These are phyloP conservation scores for Bradypus variegatus DNA, from an alignment of 2,797 vertebrate genomes.

Conservation along the genomic window DNA sequence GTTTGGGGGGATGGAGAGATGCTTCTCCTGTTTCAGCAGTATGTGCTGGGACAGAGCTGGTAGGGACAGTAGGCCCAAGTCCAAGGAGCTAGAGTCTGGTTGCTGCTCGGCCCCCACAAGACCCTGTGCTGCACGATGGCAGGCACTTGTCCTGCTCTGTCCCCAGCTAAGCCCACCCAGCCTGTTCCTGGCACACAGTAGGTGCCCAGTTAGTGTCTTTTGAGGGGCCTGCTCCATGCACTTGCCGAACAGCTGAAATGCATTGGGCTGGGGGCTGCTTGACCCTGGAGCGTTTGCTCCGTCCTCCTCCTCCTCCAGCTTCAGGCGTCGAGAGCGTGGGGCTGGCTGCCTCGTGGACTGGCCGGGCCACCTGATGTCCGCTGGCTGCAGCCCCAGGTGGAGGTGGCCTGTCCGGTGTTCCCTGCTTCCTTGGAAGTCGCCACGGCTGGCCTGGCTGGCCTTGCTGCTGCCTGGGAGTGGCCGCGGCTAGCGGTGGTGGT, in stretches of 20 bases:
- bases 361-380: not conserved
- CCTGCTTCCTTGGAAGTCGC: not conserved
- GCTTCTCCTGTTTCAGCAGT: not conserved
- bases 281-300: not conserved
- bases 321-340: not conserved
- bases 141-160: not conserved
- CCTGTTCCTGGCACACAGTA: not conserved
- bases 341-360: not conserved
- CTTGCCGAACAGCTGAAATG: not conserved
- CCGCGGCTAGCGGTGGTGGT: not conserved
- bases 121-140: accelerated
- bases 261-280: not conserved
- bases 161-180: not conserved
- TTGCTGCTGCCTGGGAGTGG: not conserved
- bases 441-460: not conserved
- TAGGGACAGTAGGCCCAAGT: not conserved
- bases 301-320: not conserved
- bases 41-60: not conserved
- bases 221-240: not conserved
- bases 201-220: not conserved
- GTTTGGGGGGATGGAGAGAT: not conserved
- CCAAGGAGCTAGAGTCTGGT: not conserved
- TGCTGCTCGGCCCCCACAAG: not conserved
- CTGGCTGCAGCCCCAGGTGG: not conserved
- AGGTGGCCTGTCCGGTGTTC: not conserved